A percentile compares a stretch with the other conserved stretches of the same genome.
These are phyloP conservation scores for Phaethornis superciliosus DNA, from an alignment of 2,113 vertebrate genomes.

Conservation along the genomic window DNA sequence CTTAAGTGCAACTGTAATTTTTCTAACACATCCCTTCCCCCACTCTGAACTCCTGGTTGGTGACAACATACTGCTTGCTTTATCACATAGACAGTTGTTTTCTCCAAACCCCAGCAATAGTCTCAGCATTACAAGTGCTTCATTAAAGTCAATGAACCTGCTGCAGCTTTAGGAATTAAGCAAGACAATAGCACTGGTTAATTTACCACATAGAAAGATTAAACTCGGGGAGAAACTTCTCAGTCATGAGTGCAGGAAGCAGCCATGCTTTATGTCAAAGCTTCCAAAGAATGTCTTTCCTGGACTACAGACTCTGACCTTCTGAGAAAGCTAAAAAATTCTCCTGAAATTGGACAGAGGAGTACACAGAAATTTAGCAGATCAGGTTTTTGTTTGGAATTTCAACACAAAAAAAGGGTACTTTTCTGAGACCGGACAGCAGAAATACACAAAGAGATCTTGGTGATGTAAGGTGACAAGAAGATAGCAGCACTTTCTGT, in stretches of 20 bases:
- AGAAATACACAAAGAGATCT: background rate
- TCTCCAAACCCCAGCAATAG: background rate
- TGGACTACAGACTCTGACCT: background rate
- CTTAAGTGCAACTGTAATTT: slow-evolving; percentile 4
- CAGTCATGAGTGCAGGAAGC: background rate
- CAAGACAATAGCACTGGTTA: background rate
- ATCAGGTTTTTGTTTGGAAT: background rate
- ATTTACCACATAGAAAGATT: background rate
- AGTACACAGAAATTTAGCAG: fast-evolving
- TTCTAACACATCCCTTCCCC: background rate
- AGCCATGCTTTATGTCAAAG: background rate
- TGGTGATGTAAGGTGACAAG: background rate
- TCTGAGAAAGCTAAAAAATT: background rate
- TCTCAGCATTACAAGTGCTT: background rate
- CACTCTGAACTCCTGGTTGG: background rate
- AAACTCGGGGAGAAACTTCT: background rate
- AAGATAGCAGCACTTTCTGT: background rate
- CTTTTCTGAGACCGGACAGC: background rate
- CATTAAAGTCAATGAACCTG: background rate
- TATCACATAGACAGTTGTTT: background rate
- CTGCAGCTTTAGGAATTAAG: background rate
- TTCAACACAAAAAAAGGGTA: fast-evolving
- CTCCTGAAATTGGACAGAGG: background rate
- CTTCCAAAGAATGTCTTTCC: background rate
- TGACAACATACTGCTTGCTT: background rate